Percentiles rank a stretch among this genome's conserved stretches.
Conservation (phyloP, 2,888 invertebrate species). For the Gastracanthus pulcherrimus region DNA sequence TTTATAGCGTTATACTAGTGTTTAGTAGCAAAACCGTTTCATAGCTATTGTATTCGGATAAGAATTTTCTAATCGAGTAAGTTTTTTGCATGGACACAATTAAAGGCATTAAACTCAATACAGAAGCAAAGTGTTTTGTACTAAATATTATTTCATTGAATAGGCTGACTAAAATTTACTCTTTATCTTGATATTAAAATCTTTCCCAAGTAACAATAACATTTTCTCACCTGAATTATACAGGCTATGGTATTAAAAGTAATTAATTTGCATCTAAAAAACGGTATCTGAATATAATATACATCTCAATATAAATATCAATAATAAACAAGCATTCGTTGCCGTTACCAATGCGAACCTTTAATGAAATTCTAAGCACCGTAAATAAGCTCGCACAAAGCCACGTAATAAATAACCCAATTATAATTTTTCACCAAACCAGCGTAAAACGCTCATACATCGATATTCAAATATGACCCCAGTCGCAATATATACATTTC, state of each 20-base stretch:
- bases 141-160: too few species aligned
- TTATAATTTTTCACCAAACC: constrained; percentile 16
- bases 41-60: background rate
- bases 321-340: background rate
- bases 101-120: background rate
- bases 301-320: background rate
- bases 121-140: background rate
- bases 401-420: background rate
- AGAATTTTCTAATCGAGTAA: background rate
- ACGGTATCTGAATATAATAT: too few species aligned
- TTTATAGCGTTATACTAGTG: background rate
- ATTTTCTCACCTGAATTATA: too few species aligned
- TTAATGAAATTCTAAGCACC: background rate
- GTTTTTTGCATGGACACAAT: background rate
- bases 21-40: background rate
- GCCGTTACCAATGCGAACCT: background rate
- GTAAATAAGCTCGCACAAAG: background rate
- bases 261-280: too few species aligned
- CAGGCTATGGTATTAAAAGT: too few species aligned
- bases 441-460: background rate
- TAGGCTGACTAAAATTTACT: too few species aligned
- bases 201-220: too few species aligned
- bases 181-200: too few species aligned
- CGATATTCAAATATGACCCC: constrained; percentile 17
- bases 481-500: constrained; percentile 15